Percentiles rank a stretch among this genome's conserved stretches.
phyloP scores from a whole-genome alignment of 2,888 invertebrate species.

The Chymomyza fuscimana region DNA sequence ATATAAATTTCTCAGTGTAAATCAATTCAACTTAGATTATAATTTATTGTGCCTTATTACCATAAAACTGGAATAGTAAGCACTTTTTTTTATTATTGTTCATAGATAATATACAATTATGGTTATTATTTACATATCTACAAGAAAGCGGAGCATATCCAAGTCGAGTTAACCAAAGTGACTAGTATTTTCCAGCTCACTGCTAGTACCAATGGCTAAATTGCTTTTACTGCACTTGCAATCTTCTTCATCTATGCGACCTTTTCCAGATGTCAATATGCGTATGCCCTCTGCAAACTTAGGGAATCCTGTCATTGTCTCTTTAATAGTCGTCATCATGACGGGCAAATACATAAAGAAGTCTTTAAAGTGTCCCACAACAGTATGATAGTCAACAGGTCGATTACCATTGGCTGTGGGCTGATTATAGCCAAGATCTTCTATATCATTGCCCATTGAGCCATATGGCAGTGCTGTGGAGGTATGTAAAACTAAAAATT shows the following conservation, averaged over 20 bases:
- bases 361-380: constrained; percentile 75
- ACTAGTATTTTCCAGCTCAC: constrained; percentile 60
- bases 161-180: constrained; percentile 46
- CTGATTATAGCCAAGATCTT: constrained; percentile 42
- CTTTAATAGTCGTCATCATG: constrained; percentile 76
- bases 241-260: constrained; percentile 57
- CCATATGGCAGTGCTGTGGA: constrained; percentile 41
- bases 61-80: not conserved
- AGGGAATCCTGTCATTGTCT: constrained; percentile 76
- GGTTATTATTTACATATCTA: constrained; percentile 21
- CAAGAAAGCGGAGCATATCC: not conserved
- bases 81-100: not conserved
- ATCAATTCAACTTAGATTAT: too few relatives aligned
- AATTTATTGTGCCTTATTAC: not conserved
- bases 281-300: constrained; percentile 74
- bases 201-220: constrained; percentile 36
- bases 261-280: constrained; percentile 63
- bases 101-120: not conserved
- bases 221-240: constrained; percentile 64
- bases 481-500: constrained; percentile 32
- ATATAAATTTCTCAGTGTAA: too few relatives aligned
- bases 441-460: constrained; percentile 55
- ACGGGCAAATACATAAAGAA: constrained; percentile 78
- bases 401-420: constrained; percentile 9
- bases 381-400: constrained; percentile 70